phyloP scores from a whole-genome alignment of 2,888 invertebrate genomes.

The Phrixothrix hirtus region DNA sequence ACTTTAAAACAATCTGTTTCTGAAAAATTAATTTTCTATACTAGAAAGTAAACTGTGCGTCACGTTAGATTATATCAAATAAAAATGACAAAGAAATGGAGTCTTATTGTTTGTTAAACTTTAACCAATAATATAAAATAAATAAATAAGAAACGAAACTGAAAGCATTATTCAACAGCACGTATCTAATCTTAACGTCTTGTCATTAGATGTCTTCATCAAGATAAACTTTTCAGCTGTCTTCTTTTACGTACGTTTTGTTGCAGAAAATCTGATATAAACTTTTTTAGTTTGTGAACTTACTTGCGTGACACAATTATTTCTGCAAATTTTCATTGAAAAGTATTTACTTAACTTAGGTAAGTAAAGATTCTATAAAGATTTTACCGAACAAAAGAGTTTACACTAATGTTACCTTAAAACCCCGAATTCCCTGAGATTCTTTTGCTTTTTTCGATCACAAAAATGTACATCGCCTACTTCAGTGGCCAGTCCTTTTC shows the following conservation, averaged over 20 bases:
- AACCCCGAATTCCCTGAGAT: slow-evolving; percentile 16
- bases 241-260: slow-evolving; percentile 9
- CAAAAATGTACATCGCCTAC: slow-evolving; percentile 54
- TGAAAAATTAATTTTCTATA: too few species aligned
- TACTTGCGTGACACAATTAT: slow-evolving; percentile 25
- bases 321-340: too few species aligned
- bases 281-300: slow-evolving; percentile 23
- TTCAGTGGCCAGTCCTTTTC: slow-evolving; percentile 47
- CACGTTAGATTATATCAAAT: not conserved
- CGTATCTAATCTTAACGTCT: slow-evolving; percentile 29
- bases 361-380: too few species aligned
- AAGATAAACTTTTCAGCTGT: slow-evolving; percentile 30
- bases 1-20: too few species aligned
- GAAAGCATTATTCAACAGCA: slow-evolving; percentile 28
- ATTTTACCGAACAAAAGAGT: slow-evolving; percentile 21
- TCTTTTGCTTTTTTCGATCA: slow-evolving; percentile 38
- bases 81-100: slow-evolving; percentile 3
- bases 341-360: too few species aligned
- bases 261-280: slow-evolving; percentile 19
- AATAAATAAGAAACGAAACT: slow-evolving; percentile 12
- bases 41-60: too few species aligned
- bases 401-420: slow-evolving; percentile 12
- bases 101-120: slow-evolving; percentile 4
- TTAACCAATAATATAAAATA: slow-evolving; percentile 7
- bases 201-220: slow-evolving; percentile 20